A percentile compares a stretch with the other conserved stretches of the same genome.
phyloP scores from a whole-genome alignment of 1,140 invertebrate genomes.

The Pseudachorutes palmiensis region DNA sequence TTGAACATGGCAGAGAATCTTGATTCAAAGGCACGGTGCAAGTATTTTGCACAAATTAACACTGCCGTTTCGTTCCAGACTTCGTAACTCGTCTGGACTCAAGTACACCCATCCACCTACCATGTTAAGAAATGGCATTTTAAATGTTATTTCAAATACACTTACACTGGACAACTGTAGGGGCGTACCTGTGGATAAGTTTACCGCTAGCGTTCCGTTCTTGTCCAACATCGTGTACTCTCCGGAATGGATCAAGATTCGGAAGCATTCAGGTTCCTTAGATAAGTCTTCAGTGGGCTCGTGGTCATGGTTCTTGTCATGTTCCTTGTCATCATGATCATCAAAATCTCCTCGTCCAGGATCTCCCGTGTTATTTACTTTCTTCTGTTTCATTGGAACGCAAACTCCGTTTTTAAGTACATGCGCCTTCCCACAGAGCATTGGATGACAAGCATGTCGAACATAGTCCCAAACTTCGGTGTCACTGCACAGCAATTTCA shows the following conservation, averaged over 20 bases:
- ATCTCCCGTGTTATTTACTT: slow-evolving; percentile 4
- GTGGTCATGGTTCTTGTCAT: too few relatives aligned
- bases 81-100: slow-evolving; percentile 37
- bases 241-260: slow-evolving; percentile 15
- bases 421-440: slow-evolving; percentile 35
- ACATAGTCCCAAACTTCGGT: slow-evolving; percentile 40
- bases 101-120: slow-evolving; percentile 18
- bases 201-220: neutral
- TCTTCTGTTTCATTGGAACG: slow-evolving; percentile 1
- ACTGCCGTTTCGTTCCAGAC: slow-evolving; percentile 26
- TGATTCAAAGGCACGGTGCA: slow-evolving; percentile 17
- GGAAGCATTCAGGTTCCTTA: slow-evolving; percentile 11
- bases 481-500: slow-evolving; percentile 25
- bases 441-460: slow-evolving; percentile 35
- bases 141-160: too few relatives aligned
- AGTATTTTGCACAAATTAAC: slow-evolving; percentile 37
- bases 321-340: too few relatives aligned
- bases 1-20: slow-evolving; percentile 36
- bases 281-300: neutral
- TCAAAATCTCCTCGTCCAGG: neutral
- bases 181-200: neutral
- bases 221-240: slow-evolving; percentile 14
- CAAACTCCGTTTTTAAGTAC: slow-evolving; percentile 33
- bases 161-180: neutral
- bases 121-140: too few relatives aligned